A percentile compares a stretch with the other conserved stretches of the same genome.
These are phyloP conservation scores for Macropodus opercularis DNA, from an alignment of 2,797 vertebrate species.

Conservation along the genomic window DNA sequence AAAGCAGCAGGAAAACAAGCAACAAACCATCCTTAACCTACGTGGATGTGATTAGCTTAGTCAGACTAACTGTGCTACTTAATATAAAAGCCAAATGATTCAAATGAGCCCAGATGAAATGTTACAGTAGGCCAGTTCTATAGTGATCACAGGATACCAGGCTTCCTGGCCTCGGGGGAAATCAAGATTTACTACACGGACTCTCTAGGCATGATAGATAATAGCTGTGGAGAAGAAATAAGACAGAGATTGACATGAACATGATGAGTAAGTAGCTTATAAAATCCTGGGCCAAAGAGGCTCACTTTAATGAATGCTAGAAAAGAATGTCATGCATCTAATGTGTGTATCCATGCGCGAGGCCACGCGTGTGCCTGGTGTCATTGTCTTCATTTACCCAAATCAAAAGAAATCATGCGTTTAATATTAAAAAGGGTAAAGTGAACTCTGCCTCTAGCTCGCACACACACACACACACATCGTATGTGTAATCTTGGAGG, in stretches of 20 bases:
- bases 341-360: neutral
- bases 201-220: neutral
- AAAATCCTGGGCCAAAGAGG: neutral
- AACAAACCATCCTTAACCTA: neutral
- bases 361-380: neutral
- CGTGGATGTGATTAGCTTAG: neutral
- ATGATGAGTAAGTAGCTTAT: constrained; percentile 21
- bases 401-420: constrained; percentile 23
- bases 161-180: neutral
- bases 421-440: constrained; percentile 11
- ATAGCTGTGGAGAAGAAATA: neutral
- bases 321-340: constrained; percentile 9
- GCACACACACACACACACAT: neutral
- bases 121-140: neutral
- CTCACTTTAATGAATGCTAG: constrained; percentile 10
- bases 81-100: constrained; percentile 4
- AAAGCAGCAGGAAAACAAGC: neutral
- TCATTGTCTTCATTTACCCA: constrained; percentile 8
- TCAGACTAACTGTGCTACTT: neutral
- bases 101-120: constrained; percentile 3
- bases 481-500: constrained; percentile 10
- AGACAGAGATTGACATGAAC: constrained; percentile 6
- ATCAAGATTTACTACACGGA: neutral
- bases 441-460: constrained; percentile 3
- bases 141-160: neutral